These are phyloP conservation scores for Thalassophryne amazonica DNA, from an alignment of 2,797 vertebrate species.

Conservation along the genomic window DNA sequence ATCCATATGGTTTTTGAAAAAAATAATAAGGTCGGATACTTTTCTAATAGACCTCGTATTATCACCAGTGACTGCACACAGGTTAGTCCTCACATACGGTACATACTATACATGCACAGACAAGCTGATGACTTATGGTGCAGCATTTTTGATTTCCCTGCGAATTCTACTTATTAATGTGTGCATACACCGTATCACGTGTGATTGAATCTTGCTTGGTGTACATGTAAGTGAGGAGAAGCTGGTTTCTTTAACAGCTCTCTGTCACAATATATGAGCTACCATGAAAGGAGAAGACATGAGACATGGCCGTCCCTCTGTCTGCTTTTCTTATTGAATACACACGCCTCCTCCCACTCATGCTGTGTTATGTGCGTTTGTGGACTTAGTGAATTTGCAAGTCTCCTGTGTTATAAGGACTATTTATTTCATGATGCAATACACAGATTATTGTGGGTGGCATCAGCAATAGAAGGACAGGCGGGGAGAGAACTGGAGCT, in stretches of 20 bases:
- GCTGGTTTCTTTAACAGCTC: constrained; percentile 35
- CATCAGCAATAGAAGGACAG: constrained; percentile 18
- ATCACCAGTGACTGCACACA: too few relatives aligned
- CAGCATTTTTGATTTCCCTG: constrained; percentile 14
- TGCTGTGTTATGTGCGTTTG: neutral
- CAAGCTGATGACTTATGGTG: too few relatives aligned
- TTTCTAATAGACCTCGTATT: too few relatives aligned
- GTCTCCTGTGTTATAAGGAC: constrained; percentile 11
- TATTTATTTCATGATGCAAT: constrained; percentile 32
- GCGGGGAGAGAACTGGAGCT: constrained; percentile 4
- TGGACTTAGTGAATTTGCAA: constrained; percentile 9
- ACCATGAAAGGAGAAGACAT: constrained; percentile 24
- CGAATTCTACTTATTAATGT: constrained; percentile 31
- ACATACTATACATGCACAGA: too few relatives aligned
- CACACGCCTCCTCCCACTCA: constrained; percentile 8
- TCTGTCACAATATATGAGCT: constrained; percentile 30
- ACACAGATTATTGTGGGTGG: constrained; percentile 36
- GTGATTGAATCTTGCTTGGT: constrained; percentile 30
- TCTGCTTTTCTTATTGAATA: constrained; percentile 43
- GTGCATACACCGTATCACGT: constrained; percentile 15
- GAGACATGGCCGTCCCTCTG: constrained; percentile 35
- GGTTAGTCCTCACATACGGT: too few relatives aligned
- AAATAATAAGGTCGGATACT: too few relatives aligned
- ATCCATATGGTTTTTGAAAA: too few relatives aligned
- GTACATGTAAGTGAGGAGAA: constrained; percentile 17